Percentiles rank a stretch among this genome's conserved stretches.
phyloP scores from a whole-genome alignment of 2,888 invertebrate species.

The Cheilosia vernalis region DNA sequence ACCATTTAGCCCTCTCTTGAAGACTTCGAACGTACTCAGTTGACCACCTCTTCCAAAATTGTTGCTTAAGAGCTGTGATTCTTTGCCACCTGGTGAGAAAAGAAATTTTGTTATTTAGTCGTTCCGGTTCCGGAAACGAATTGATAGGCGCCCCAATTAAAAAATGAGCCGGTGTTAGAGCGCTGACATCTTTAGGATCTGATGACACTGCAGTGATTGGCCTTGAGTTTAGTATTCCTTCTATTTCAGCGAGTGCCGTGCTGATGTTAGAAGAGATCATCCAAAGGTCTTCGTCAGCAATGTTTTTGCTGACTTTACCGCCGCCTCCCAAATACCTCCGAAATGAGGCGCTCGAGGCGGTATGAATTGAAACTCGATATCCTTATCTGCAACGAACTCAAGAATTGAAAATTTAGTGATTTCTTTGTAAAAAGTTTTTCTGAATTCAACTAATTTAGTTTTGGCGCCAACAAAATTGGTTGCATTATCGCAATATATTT shows the following conservation, averaged over 20 bases:
- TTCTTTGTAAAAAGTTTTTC: conserved; percentile 25
- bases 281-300: conserved; percentile 12
- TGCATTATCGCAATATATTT: too few species aligned
- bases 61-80: conserved; percentile 21
- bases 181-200: background rate
- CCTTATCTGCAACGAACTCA: too few species aligned
- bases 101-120: background rate
- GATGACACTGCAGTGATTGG: too few species aligned
- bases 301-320: conserved; percentile 10
- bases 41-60: conserved; percentile 11
- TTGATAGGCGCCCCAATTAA: background rate
- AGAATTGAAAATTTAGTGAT: conserved; percentile 8
- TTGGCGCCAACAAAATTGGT: conserved; percentile 46
- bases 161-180: background rate
- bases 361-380: conserved; percentile 36
- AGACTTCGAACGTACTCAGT: conserved; percentile 7
- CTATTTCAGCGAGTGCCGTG: background rate
- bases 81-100: conserved; percentile 5
- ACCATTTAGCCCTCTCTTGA: background rate
- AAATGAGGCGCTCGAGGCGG: conserved; percentile 6
- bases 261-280: conserved; percentile 4
- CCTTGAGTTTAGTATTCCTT: background rate
- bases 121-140: background rate
- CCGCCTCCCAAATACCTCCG: background rate
- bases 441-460: conserved; percentile 35